Conservation (phyloP, 2,888 invertebrate species). For the Himalopsyche anomala region DNA sequence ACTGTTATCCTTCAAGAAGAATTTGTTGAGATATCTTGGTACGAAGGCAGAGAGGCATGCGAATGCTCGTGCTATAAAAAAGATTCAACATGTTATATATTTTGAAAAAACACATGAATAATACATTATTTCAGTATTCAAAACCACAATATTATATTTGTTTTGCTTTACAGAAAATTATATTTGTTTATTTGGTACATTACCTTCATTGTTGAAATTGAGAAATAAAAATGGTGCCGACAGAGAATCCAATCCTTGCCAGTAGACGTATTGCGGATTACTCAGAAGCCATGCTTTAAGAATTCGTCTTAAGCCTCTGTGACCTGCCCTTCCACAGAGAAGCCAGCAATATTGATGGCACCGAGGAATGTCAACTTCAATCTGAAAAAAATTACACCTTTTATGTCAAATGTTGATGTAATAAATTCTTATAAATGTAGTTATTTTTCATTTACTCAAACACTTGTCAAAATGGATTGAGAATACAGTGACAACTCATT, state of each 20-base stretch:
- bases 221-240: conserved; percentile 98
- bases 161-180: too few species aligned
- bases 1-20: conserved; percentile 98
- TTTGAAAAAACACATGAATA: neutral
- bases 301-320: conserved; percentile 92
- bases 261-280: conserved; percentile 97
- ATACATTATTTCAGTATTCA: neutral
- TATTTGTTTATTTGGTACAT: neutral
- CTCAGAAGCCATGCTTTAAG: conserved; percentile 97
- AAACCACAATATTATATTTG: too few species aligned
- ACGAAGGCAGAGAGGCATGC: conserved; percentile 97
- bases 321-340: conserved; percentile 94
- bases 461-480: neutral
- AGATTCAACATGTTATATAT: neutral
- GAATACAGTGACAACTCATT: neutral
- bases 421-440: too few species aligned
- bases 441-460: too few species aligned
- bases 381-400: conserved; percentile 75
- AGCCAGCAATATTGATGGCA: conserved; percentile 99
- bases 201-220: conserved; percentile 98
- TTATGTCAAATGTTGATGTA: neutral
- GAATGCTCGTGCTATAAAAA: conserved; percentile 90
- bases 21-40: conserved; percentile 96
- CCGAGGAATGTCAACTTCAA: conserved; percentile 99
- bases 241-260: conserved; percentile 99